Base-by-base conservation (phyloP, 1,140 invertebrate genomes). In the Temnothorax longispinosus region DNA sequence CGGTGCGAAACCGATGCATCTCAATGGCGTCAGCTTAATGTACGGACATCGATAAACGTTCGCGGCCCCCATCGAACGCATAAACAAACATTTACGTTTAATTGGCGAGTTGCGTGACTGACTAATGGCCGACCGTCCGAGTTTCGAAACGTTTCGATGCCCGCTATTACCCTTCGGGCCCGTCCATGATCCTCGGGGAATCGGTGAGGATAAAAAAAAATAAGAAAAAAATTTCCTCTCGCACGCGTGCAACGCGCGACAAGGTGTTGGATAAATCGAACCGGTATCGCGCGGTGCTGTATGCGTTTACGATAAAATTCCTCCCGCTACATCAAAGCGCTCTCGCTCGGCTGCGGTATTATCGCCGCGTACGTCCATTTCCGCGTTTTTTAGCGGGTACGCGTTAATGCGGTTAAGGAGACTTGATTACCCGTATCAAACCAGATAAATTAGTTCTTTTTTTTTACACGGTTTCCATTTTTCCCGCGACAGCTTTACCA, bases 21-120 rank as follows among this genome's bases (percentile, higher is more conserved):
- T 92, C 92, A 87, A 94, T 94, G 92, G 67, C 87, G 90, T 87
- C 62, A 90, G 90, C 84, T 92, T 90, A 93, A 94, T 93, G 91
- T 86, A 88, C 76, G 76, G 72, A 85, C 94, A 95, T 95, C 94
- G 94, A 94, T 95, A 95, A 95, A 94, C 91, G 94, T 94, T 94
- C 91, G 85, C 62, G 86, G 58, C 75, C 93, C 87, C 91, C 74
- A 88, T 91, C 92, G 86, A 92, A 93, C 92, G 89, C 92, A 94
- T 94, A 94, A 94, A 94, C 93, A 92, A 94, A 94, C 94, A 94
- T 94, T 94, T 94, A 90, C 93, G 93, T 94, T 94, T 95, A 94
- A 94, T 94, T 93, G 93, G 92, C 92, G 89, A 90, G 89, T 88
- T 90, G 89, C 89, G 90, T 87, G 88, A 75, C 91, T 92, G 91